Evolutionary conservation across 1,140 invertebrate genomes (phyloP), one percentile per base, ranked within the genome.

Genomic region (Palaemon carinicauda): DNA sequence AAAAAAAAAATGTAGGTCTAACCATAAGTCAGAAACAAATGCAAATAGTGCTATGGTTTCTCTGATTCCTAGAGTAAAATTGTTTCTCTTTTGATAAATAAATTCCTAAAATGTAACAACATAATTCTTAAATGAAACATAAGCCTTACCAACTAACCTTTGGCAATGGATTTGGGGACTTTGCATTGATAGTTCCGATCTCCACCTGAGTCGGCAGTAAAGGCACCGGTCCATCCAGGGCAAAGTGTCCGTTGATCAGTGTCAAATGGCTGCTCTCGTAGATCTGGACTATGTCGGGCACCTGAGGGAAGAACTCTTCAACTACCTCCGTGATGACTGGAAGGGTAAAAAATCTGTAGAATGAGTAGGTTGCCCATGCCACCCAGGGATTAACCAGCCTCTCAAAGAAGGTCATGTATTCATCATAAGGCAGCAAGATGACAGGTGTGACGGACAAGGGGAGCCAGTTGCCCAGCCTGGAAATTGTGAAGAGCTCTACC

Each of bases 381-480:
- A 41, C 41, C 41, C 41, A 41, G 17, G 53, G 81, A 24, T 80
- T 80, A 4, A 80, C 31, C 12, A 24, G 54, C 80, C 95, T 91
- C 88, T 95, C 91, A 90, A 92, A 93, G 60, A 95, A 93, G 27
- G 90, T 93, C 93, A 95, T 94, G 7, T 91, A 89, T 75, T 94
- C 91, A 0, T 92, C 91, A 51, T 92, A 93, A 0, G 91, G 90
- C 15, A 93, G 89, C 89, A 94, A 92, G 77, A 93, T 94, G 27
- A 93, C 93, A 0, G 94, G 93, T 31, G 94, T 92, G 87, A 94
- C 93, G 0, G 94, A 92, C 0, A 93, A 91, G 33, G 93, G 94
- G 31, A 94, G 54, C 75, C 82, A 80, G 41, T 88, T 84, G 14
- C 82, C 82, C 14, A 31, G 60, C 31, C 50, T n/a, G 3, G 75